Conservation (phyloP, 2,797 vertebrate genomes). For the Saxicola maurus region DNA sequence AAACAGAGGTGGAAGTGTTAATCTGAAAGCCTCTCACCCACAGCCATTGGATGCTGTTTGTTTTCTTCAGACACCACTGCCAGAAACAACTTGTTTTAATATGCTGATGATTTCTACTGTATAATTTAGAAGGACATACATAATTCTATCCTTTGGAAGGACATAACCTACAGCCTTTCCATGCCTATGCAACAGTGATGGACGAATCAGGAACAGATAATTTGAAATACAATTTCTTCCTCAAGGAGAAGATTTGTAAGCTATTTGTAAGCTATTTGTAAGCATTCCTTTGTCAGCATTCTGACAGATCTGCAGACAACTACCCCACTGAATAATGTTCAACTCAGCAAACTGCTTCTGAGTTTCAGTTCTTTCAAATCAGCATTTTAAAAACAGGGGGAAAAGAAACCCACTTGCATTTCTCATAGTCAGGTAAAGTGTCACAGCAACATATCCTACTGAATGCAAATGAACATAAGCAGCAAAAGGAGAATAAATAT, state of each 20-base stretch:
- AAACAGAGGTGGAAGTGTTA: background rate
- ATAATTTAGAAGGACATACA: background rate
- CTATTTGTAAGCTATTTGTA: background rate
- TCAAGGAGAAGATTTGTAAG: background rate
- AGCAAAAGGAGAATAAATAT: slow-evolving; percentile 6
- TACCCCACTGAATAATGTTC: background rate
- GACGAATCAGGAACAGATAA: background rate
- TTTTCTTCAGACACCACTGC: background rate
- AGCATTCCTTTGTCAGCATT: background rate
- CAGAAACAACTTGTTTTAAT: background rate
- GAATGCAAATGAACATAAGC: slow-evolving; percentile 6
- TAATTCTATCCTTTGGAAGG: background rate
- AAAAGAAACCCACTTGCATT: background rate
- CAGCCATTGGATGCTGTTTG: rapidly evolving
- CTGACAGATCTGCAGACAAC: background rate
- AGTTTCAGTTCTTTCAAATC: background rate
- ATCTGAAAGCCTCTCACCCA: background rate
- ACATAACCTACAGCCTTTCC: background rate
- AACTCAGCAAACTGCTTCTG: background rate
- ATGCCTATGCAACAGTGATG: rapidly evolving
- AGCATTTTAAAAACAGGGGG: background rate
- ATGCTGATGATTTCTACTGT: background rate
- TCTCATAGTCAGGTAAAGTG: background rate
- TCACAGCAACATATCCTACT: background rate
- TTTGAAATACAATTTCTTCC: background rate